Conservation (phyloP, 2,888 invertebrate genomes). For the Podabrus alpinus region DNA sequence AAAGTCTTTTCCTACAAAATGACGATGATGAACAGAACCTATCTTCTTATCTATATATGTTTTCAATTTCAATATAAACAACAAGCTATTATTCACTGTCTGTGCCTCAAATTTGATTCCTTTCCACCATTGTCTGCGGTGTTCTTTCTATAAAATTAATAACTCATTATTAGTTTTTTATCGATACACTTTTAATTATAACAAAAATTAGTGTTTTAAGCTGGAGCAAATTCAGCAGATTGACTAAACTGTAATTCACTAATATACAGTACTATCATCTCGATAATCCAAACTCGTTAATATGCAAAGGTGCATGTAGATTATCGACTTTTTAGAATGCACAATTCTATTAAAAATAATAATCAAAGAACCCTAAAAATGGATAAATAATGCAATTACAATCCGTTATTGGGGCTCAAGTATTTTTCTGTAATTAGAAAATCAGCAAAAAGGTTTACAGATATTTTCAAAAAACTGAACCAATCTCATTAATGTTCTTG, state of each 20-base stretch:
- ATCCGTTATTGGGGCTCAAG: too few relatives aligned
- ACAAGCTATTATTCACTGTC: slow-evolving; percentile 50
- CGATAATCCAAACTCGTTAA: neutral
- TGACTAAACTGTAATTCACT: neutral
- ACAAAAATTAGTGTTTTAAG: neutral
- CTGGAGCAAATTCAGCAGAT: slow-evolving; percentile 1
- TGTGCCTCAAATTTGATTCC: slow-evolving; percentile 57
- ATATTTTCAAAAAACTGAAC: too few relatives aligned
- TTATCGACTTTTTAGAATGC: too few relatives aligned
- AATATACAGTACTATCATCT: neutral
- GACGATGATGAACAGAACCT: slow-evolving; percentile 30
- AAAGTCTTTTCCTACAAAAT: slow-evolving; percentile 34
- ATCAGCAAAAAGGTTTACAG: too few relatives aligned
- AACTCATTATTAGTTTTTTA: neutral
- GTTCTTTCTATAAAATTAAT: slow-evolving; percentile 53
- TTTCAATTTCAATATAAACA: slow-evolving; percentile 31
- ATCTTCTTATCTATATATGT: slow-evolving; percentile 31
- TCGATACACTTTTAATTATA: neutral
- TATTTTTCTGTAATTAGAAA: too few relatives aligned
- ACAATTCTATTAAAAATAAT: too few relatives aligned
- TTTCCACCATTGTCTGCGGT: slow-evolving; percentile 58
- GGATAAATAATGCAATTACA: too few relatives aligned
- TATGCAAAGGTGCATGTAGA: neutral
- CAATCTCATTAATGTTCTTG: too few relatives aligned
- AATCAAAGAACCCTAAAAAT: too few relatives aligned